Base-by-base conservation (phyloP, 1,140 invertebrate species). In the Eupeodes corollae region DNA sequence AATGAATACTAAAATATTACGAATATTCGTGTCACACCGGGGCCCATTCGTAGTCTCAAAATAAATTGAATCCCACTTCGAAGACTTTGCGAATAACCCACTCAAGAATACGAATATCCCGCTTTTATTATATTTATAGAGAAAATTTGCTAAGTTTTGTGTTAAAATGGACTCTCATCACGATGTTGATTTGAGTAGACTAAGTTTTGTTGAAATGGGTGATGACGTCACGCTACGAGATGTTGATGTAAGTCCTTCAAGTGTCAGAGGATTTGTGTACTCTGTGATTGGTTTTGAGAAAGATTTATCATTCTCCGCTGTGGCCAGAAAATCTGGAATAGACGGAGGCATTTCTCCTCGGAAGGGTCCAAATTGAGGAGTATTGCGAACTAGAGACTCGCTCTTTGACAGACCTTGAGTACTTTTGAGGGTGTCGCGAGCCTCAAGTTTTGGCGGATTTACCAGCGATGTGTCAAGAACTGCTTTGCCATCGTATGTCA, bases 401-500 rank as follows among this genome's bases (percentile, higher is more conserved):
- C 74, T 71, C 47, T 77, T 74, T 1, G 77, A 74, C 8, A 79
- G 56, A 26, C 74, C 73, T 10, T 72, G 75, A 11, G 71, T 76
- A 47, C 71, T 70, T 32, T 75, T 54, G 47, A 70, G 72, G 2
- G 48, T 58, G 35, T 70, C 71, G 16, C 67, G 61, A 3, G 75
- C 68, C 44, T 76, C 72, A 18, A 69, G 54, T 46, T 71, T 73
- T 12, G 72, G 70, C 9, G 77, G 71, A 43, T 74, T 73, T 0
- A 79, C 76, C 10, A 84, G 57, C 11, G 73, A 76, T 10, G 73
- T 70, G 39, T 80, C 80, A 5, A 81, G 76, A 6, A 86, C 73
- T 15, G 74, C 76, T 59, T 82, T 83, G 0, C 82, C 83, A 54
- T 87, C 83, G 52, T 80, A 86, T 8, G 82, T 79, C 10, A 83